Conservation (phyloP, 2,113 vertebrate genomes). For the Australoheros scitulus region DNA sequence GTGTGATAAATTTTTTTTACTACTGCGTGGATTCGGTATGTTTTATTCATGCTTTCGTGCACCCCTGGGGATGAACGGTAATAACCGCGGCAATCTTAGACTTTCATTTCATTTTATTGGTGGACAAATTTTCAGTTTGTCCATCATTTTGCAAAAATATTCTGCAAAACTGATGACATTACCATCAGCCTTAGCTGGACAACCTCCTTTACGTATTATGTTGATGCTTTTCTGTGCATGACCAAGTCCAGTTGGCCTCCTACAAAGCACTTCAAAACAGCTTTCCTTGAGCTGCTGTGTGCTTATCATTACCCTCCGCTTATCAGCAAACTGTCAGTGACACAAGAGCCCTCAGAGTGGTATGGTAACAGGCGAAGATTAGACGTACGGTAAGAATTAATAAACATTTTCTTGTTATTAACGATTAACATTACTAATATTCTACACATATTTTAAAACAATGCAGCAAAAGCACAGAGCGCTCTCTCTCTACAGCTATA, state of each 20-base stretch:
- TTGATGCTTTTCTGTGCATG: neutral
- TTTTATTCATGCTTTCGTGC: neutral
- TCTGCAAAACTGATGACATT: neutral
- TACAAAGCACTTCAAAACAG: neutral
- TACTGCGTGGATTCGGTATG: neutral
- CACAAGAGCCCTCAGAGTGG: neutral
- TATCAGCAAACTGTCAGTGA: neutral
- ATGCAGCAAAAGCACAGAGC: neutral
- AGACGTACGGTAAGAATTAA: constrained; percentile 23
- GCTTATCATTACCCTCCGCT: constrained; percentile 44
- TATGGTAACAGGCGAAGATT: neutral
- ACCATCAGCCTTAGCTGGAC: neutral
- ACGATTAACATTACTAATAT: neutral
- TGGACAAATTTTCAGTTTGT: too few relatives aligned
- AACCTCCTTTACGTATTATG: neutral
- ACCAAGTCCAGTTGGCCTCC: neutral
- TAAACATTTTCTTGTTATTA: neutral
- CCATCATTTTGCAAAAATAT: too few relatives aligned
- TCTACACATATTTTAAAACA: neutral
- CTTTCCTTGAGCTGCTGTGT: neutral
- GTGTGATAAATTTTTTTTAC: neutral
- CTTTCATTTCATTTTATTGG: neutral
- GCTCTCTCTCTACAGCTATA: neutral
- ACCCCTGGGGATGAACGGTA: too few relatives aligned
- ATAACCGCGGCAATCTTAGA: neutral